Evolutionary conservation across 2,113 vertebrate species (phyloP).

Genomic region (Ciconia stormi): DNA sequence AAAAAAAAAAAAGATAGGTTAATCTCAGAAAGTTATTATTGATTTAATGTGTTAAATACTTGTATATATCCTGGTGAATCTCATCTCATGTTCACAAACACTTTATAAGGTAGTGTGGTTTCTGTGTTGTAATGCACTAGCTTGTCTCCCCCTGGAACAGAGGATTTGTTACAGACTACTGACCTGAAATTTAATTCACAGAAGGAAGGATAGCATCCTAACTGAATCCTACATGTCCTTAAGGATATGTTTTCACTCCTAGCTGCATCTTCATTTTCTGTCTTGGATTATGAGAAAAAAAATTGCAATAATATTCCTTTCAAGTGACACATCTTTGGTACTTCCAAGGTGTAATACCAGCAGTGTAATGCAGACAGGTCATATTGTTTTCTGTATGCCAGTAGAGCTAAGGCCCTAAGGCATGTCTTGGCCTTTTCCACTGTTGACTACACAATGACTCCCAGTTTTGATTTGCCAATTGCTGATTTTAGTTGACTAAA

Average conservation of each 20-base stretch:
- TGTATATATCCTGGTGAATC: not conserved
- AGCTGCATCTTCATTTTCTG: not conserved
- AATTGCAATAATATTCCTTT: not conserved
- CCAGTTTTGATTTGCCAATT: slow-evolving; percentile 39
- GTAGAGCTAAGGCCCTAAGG: not conserved
- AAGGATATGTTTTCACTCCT: not conserved
- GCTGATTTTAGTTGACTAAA: slow-evolving; percentile 55
- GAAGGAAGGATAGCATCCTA: not conserved
- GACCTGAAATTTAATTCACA: slow-evolving; percentile 23
- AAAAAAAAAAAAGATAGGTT: not conserved
- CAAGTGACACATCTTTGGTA: not conserved
- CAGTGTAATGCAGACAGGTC: not conserved
- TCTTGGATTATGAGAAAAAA: not conserved
- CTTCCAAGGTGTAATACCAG: not conserved
- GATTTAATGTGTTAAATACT: not conserved
- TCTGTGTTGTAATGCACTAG: not conserved
- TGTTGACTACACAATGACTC: slow-evolving; percentile 1
- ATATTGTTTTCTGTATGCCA: not conserved
- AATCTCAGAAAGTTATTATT: not conserved
- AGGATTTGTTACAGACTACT: slow-evolving; percentile 12
- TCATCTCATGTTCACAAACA: not conserved
- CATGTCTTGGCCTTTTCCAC: not conserved
- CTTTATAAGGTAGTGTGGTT: not conserved
- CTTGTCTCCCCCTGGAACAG: not conserved
- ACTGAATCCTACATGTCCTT: not conserved